Evolutionary conservation across 2,113 vertebrate species (phyloP), one percentile per base, ranked within the genome.

Genomic region (Toxotes jaculatrix): DNA sequence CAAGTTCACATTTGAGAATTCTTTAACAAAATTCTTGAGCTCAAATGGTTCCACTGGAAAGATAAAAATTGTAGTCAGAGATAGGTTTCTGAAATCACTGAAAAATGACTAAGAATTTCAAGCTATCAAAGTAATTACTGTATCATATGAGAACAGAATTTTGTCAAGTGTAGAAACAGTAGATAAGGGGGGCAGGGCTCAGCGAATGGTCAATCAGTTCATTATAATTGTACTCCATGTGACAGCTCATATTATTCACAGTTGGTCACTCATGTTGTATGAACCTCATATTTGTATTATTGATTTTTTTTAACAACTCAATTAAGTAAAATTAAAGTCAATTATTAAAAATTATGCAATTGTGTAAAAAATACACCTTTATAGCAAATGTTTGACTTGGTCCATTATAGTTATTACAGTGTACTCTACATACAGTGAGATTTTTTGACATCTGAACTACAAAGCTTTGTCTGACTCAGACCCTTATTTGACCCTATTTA

Each of bases 401-500:
- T 45, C 56, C 4, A 45, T 84, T 36, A 16, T 14, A 45, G 10
- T 36, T 17, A 64, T 77, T 62, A 51, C 17, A 51, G 49, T 8
- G 49, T 7, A 49, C 17, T 17, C 7, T 3, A 7, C 1, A 19
- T 17, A n/a, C 49, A 51, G 7, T 21, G 19, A n/a, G 4, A 49
- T 6, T 49, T 49, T 51, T 51, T 51, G 21, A 51, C 49, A 51
- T 51, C 49, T 9, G 8, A 21, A 51, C 21, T 51, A 51, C n/a
- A 21, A 51, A 21, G 49, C 16, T n/a, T 51, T 21, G 49, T 51
- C 19, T n/a, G 49, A n/a, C 17, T 17, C 51, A 56, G 67, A 62
- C 19, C 34, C 13, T 65, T 14, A 55, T 68, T 70, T 70, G 64
- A 73, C 74, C 77, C 38, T 71, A 40, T 79, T 77, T 84, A 64